Evolutionary conservation across 1,140 invertebrate species (phyloP), one percentile per base, ranked within the genome.

Genomic region (Neomicropteryx cornuta): DNA sequence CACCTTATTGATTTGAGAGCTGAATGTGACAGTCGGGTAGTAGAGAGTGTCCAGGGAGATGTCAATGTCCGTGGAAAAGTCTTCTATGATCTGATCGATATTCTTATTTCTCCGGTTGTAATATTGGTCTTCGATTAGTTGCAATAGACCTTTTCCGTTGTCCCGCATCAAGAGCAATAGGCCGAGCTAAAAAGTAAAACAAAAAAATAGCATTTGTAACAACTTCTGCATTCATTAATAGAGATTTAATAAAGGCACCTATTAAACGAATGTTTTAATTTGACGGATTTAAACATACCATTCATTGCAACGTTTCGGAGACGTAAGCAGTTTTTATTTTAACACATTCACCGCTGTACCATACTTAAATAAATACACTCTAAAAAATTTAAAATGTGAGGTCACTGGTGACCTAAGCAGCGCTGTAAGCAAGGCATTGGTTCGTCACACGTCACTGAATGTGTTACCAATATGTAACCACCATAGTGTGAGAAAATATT

Each of bases 21-120:
- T 49, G 43, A 66, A 65, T 1, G 53, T 59, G 6, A 86, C 70
- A 5, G 79, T 75, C 1, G 75, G 72, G 54, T 77, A 79, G 38
- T 76, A 66, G 3, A 78, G 43, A 1, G 74, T 70, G 50, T 81
- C 71, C 29, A 86, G 20, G 0, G 48, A 48, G 0, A 66, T 48
- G 4, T 44, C 50, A 3, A 59, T 55, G 8, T 53, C 55, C 0
- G 62, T 64, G 24, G 66, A 63, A 46, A 68, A 67, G 42, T 68
- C 58, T 4, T 66, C 62, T 6, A 66, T 44, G 17, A 63, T 43
- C 45, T 52, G 50, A 37, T 65, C 52, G 16, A 43, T 36, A 16
- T 46, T 34, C 4, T 28, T 34, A 11, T 36, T 43, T 1, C 42
- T 38, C 27, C 48, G 51, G 17, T 52, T 47, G 34, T 55, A 51